A percentile compares a stretch with the other conserved stretches of the same genome.
These are phyloP conservation scores for Pristionchus entomophagus DNA, from an alignment of 2,888 invertebrate species.

Conservation along the genomic window DNA sequence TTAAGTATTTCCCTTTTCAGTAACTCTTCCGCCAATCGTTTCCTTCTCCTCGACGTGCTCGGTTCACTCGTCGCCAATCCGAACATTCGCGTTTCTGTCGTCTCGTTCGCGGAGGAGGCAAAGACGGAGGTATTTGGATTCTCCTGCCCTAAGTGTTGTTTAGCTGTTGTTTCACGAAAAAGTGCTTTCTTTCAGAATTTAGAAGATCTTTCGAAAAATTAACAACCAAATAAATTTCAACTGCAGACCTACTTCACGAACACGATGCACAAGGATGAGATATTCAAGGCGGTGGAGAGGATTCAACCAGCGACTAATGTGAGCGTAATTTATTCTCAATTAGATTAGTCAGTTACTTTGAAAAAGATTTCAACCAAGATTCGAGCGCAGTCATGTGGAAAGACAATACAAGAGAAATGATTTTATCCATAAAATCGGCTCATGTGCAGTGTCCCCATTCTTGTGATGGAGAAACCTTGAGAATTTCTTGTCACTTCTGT, in stretches of 20 bases:
- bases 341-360: too few relatives aligned
- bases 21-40: constrained; percentile 12
- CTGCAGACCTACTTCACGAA: constrained; percentile 56
- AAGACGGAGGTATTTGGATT: constrained; percentile 50
- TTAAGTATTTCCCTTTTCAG: not conserved
- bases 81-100: constrained; percentile 62
- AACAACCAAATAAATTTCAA: not conserved
- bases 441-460: too few relatives aligned
- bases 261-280: constrained; percentile 53
- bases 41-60: constrained; percentile 41
- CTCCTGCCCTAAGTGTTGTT: too few relatives aligned
- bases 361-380: too few relatives aligned
- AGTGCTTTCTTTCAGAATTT: too few relatives aligned
- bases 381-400: too few relatives aligned
- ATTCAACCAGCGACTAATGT: constrained; percentile 50
- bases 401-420: too few relatives aligned
- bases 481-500: too few relatives aligned
- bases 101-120: constrained; percentile 59
- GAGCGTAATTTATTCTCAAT: not conserved
- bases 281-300: constrained; percentile 58
- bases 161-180: too few relatives aligned
- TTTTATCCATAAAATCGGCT: too few relatives aligned
- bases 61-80: constrained; percentile 64
- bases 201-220: too few relatives aligned
- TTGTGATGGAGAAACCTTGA: too few relatives aligned